Evolutionary conservation across 2,113 vertebrate genomes (phyloP).

Genomic region (Rhinichthys klamathensis): DNA sequence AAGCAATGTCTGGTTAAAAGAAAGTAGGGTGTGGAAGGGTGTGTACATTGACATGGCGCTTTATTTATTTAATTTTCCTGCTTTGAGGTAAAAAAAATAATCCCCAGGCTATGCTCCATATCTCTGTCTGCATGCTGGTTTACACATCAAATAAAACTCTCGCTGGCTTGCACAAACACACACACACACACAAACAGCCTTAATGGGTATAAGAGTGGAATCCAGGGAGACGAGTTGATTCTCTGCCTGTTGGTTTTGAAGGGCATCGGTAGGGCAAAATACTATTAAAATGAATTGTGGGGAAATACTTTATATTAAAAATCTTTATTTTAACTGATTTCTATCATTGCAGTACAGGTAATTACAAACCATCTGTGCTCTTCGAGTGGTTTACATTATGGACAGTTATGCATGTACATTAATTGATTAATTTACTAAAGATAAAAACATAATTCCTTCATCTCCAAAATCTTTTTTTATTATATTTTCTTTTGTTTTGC

Average conservation of each 20-base stretch:
- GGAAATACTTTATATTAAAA: too few relatives aligned
- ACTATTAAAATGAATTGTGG: too few relatives aligned
- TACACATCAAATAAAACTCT: background rate
- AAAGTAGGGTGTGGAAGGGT: constrained; percentile 2
- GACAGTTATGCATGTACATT: too few relatives aligned
- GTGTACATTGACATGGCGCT: background rate
- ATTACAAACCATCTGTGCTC: too few relatives aligned
- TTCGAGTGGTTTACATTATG: too few relatives aligned
- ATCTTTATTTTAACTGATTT: too few relatives aligned
- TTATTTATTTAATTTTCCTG: background rate
- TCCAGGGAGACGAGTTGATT: constrained; percentile 65
- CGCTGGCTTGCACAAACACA: background rate
- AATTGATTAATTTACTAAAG: too few relatives aligned
- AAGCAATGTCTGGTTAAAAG: background rate
- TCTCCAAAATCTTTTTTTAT: too few relatives aligned
- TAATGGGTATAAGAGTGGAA: constrained; percentile 63
- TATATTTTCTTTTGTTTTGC: too few relatives aligned
- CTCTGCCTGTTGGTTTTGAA: constrained; percentile 9
- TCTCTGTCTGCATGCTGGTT: background rate
- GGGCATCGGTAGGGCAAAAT: background rate
- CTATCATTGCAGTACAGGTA: too few relatives aligned
- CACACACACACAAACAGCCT: constrained; percentile 37
- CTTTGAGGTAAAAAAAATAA: background rate
- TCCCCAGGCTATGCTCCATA: background rate
- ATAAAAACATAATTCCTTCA: too few relatives aligned